Evolutionary conservation across 1,140 invertebrate genomes (phyloP), one percentile per base, ranked within the genome.

Genomic region (Copidosoma floridanum): DNA sequence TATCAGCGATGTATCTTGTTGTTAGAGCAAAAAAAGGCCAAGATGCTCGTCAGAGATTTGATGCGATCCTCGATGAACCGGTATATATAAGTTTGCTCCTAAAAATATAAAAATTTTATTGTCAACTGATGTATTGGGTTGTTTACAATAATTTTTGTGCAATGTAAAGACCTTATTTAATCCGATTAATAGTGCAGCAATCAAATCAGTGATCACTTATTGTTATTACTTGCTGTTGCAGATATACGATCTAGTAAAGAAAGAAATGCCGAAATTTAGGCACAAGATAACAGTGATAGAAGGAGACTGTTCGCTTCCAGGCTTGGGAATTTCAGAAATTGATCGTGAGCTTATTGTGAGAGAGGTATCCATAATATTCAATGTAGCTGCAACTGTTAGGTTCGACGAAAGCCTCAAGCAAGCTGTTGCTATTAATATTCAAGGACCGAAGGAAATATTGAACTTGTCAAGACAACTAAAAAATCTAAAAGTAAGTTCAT

Each of bases 361-460:
- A 7, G 84, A 88, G 77, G 83, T 88, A 1, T 86, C 88, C 3
- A 82, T 93, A 58, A 86, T 95, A 2, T 92, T 95, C 74, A 91
- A 95, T 72, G 89, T 87, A 8, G 93, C 93, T 1, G 93, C 93
- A 1, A 94, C 92, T 8, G 84, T 95, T 11, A 88, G 88, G 71
- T 95, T 95, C 77, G 89, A 94, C 76, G 92, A 95, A 78, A 85
- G 86, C 59, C 76, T 95, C 8, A 85, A 85, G 73, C 65, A 81
- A 43, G 84, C 86, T 0, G 80, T 85, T 41, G 78, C 79, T 27
- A 85, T 87, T 41, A 88, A 88, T 67, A 79, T 87, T 2, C 72
- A 76, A 32, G 85, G 84, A 2, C 83, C 85, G 2, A 82, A 83
- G 62, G 82, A 84, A 63, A 76, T 86, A 21, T 52, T 88, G 7